Evolutionary conservation across 1,140 invertebrate genomes (phyloP), one percentile per base, ranked within the genome.

Genomic region (Trichoplusia ni): DNA sequence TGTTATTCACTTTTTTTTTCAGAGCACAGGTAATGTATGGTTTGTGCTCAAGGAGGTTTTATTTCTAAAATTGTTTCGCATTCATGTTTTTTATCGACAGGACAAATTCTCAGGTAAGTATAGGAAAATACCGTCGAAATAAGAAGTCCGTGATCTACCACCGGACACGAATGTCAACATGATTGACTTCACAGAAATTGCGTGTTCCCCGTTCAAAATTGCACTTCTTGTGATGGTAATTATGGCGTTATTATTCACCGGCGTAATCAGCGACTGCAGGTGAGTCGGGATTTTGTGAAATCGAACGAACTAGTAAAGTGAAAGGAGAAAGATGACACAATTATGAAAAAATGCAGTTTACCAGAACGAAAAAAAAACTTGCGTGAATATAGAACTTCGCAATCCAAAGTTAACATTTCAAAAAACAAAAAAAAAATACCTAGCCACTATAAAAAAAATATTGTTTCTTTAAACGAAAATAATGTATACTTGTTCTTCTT

Each of bases 201-300:
- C 63, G 53, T 65, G 63, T 37, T 56, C 42, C 8, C 8, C 21
- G 27, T 25, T 13, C 31, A 31, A 65, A 65, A 65, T 65, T 65
- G 44, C 53, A 49, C 23, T 40, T 38, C 53, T 37, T 25, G 27
- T 18, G 2, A 29, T 8, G 54, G 38, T 58, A 58, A 59, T 59
- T 59, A 40, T 59, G 29, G 56, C 42, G 40, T 59, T 37, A 42
- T 42, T 59, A 59, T 46, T 46, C 16, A 59, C 56, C 23, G 29
- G 27, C 11, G 8, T 46, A 59, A 59, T 59, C 38, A 59, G 18
- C 40, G 35, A 14, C 14, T 2, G 27, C 40, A 56, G 51, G 53
- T 58, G 42, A 58, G 23, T 42, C 14, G 19, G 37, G 23, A 58
- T 42, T 58, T 58, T 42, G 53, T 42, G 25, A 58, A 58, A 58